Conservation (phyloP, 2,113 vertebrate genomes). For the Ardeotis arabs region DNA sequence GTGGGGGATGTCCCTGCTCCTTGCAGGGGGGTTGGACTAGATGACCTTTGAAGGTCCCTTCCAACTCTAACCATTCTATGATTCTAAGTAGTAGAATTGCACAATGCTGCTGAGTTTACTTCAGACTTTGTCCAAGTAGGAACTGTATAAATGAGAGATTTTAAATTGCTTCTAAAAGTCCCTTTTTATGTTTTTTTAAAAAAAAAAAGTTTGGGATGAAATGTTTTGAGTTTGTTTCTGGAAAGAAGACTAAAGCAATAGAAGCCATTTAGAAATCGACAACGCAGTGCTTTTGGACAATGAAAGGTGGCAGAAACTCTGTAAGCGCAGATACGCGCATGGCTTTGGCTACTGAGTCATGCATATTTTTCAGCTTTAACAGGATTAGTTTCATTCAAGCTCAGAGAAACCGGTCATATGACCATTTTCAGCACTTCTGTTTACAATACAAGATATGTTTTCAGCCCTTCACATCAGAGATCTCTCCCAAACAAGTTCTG, state of each 20-base stretch:
- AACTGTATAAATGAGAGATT: not conserved
- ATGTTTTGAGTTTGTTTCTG: not conserved
- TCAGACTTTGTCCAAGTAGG: not conserved
- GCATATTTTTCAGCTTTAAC: conserved; percentile 44
- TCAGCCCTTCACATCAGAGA: not conserved
- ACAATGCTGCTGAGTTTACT: not conserved
- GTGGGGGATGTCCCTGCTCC: no score
- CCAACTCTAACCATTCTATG: no score
- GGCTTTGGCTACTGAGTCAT: conserved; percentile 40
- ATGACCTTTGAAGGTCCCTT: no score
- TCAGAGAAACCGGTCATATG: not conserved
- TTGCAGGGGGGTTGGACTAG: no score
- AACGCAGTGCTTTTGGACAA: not conserved
- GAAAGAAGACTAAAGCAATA: not conserved
- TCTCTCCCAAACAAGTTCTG: not conserved
- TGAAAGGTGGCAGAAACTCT: conserved; percentile 19
- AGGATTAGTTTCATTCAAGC: conserved; percentile 43
- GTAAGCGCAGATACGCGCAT: not conserved
- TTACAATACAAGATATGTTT: conserved; percentile 1
- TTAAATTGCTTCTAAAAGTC: not conserved
- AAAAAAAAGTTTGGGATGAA: not conserved
- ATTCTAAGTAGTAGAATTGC: not conserved
- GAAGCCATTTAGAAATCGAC: not conserved
- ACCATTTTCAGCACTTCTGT: not conserved
- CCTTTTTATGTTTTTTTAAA: not conserved